Evolutionary conservation across 2,888 invertebrate genomes (phyloP).

Genomic region (Pachliopta kotzebuea): DNA sequence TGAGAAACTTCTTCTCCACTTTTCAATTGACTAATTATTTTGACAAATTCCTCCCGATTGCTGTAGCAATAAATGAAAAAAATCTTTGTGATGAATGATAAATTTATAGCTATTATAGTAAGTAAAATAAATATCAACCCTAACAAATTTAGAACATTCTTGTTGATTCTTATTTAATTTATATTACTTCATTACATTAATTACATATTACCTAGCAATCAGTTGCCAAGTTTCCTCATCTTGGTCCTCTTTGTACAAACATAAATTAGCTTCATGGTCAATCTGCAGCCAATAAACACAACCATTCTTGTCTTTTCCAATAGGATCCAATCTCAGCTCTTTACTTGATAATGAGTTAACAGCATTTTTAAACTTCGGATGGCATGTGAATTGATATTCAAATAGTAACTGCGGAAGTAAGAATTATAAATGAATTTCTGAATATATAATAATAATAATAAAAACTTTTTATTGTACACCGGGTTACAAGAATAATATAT

Average conservation of each 20-base stretch:
- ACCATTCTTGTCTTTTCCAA: conserved; percentile 95
- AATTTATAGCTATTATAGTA: too few relatives aligned
- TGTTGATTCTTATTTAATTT: too few relatives aligned
- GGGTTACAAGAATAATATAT: too few relatives aligned
- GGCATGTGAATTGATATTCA: conserved; percentile 97
- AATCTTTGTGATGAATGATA: not conserved
- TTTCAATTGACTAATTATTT: conserved; percentile 87
- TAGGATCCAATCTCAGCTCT: conserved; percentile 91
- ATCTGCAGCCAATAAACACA: conserved; percentile 96
- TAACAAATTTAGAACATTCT: too few relatives aligned
- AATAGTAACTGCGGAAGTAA: conserved; percentile 85
- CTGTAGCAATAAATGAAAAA: conserved; percentile 59
- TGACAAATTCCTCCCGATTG: conserved; percentile 89
- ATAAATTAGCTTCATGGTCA: conserved; percentile 92
- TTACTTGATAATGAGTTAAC: conserved; percentile 88
- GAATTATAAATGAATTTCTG: not conserved
- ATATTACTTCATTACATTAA: too few relatives aligned
- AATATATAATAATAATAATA: too few relatives aligned
- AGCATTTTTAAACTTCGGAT: conserved; percentile 94
- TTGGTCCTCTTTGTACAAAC: conserved; percentile 96
- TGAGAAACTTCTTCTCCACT: conserved; percentile 84
- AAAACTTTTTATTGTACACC: too few relatives aligned
- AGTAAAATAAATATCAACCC: too few relatives aligned
- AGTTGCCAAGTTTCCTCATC: conserved; percentile 98
- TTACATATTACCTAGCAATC: conserved; percentile 85